A percentile compares a stretch with the other conserved stretches of the same genome.
phyloP scores from a whole-genome alignment of 2,113 vertebrate genomes.

The Cryptotis parvus region DNA sequence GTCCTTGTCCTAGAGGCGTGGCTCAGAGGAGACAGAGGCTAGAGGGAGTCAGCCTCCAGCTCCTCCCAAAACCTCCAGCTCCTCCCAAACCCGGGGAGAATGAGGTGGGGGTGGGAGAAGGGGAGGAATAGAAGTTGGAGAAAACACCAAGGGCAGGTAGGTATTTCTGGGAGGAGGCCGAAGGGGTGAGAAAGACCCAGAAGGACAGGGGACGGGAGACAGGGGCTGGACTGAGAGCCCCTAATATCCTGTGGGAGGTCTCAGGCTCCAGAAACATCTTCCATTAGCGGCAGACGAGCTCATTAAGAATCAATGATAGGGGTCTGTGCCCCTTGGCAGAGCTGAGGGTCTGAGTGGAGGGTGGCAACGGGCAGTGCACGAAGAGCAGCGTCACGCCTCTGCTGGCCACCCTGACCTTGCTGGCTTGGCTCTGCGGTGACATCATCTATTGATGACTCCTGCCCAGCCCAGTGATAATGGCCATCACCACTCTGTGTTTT shows the following conservation, averaged over 20 bases:
- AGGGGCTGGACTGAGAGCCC: neutral
- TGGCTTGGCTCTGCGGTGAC: conserved; percentile 74
- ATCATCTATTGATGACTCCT: conserved; percentile 71
- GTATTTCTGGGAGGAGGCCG: neutral
- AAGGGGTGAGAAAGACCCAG: neutral
- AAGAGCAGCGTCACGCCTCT: conserved; percentile 2
- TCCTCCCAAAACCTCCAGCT: neutral
- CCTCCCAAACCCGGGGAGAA: no score
- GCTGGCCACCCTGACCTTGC: conserved; percentile 57
- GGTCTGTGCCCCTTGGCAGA: neutral
- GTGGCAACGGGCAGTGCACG: neutral
- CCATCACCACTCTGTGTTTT: conserved; percentile 78
- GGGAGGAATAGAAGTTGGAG: neutral
- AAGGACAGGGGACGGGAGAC: neutral
- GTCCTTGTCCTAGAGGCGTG: neutral
- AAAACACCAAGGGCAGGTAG: neutral
- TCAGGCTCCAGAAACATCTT: neutral
- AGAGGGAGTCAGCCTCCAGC: neutral
- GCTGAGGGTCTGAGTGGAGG: neutral
- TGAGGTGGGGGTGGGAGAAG: no score
- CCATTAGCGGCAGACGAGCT: neutral
- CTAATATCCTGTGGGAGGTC: neutral
- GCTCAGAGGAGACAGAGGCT: neutral
- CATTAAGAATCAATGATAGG: neutral
- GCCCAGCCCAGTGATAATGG: conserved; percentile 62